These are phyloP conservation scores for Melolontha melolontha DNA, from an alignment of 2,888 invertebrate species.

Conservation along the genomic window DNA sequence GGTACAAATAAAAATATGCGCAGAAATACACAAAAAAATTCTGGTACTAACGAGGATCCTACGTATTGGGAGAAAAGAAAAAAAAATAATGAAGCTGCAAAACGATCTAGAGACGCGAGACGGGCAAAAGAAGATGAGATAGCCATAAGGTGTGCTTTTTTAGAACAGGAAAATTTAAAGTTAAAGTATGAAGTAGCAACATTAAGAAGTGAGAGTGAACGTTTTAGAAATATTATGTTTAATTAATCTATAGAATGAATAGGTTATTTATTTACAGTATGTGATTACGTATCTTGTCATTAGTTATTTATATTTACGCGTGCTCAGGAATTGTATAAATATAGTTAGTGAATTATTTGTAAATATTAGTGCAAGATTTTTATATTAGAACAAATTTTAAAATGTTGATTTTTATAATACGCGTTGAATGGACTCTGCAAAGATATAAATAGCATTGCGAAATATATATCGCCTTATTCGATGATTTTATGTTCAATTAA, in stretches of 20 bases:
- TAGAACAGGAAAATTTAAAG: constrained; percentile 88
- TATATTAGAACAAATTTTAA: too few relatives aligned
- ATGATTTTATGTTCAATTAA: too few relatives aligned
- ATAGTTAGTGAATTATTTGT: constrained; percentile 6
- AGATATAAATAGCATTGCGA: too few relatives aligned
- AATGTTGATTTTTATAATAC: too few relatives aligned
- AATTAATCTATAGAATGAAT: constrained; percentile 33
- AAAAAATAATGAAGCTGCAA: constrained; percentile 96
- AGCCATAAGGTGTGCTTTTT: constrained; percentile 86
- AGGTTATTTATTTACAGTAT: constrained; percentile 19
- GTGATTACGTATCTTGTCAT: constrained; percentile 34
- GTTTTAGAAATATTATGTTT: constrained; percentile 47
- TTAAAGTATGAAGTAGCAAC: constrained; percentile 72
- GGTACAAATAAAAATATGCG: constrained; percentile 79
- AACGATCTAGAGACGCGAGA: constrained; percentile 90
- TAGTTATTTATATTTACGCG: constrained; percentile 16
- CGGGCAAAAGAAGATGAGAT: constrained; percentile 93
- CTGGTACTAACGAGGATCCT: constrained; percentile 69
- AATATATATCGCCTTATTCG: too few relatives aligned
- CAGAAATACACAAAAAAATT: constrained; percentile 58
- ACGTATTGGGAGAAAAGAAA: constrained; percentile 89
- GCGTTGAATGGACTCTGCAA: too few relatives aligned
- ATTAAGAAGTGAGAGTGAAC: constrained; percentile 54
- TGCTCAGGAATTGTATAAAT: constrained; percentile 3
- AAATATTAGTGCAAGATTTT: constrained; percentile 7